These are phyloP conservation scores for Xestia xanthographa DNA, from an alignment of 2,888 invertebrate species.

Conservation along the genomic window DNA sequence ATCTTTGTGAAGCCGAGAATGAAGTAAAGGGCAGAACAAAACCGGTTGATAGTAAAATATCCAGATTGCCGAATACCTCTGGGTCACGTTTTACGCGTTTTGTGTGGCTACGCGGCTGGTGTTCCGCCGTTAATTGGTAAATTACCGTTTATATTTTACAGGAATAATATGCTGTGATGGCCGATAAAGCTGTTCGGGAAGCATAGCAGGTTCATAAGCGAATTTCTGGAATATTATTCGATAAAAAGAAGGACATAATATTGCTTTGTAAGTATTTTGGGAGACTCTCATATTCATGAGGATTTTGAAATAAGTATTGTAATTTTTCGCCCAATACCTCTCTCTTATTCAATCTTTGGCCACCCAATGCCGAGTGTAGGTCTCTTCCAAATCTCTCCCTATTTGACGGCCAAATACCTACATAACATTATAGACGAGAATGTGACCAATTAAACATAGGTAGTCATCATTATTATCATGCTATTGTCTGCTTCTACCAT, in stretches of 20 bases:
- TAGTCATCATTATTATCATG: background rate
- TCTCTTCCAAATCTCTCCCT: too few species aligned
- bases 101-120: conserved; percentile 43
- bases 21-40: conserved; percentile 54
- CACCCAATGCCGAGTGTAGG: too few species aligned
- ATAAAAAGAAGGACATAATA: background rate
- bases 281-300: background rate
- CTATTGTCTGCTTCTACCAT: background rate
- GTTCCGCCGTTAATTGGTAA: conserved; percentile 51
- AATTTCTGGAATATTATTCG: conserved; percentile 19
- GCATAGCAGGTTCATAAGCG: background rate
- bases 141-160: conserved; percentile 48
- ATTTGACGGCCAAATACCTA: background rate
- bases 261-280: conserved; percentile 4
- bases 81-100: conserved; percentile 59
- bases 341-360: too few species aligned
- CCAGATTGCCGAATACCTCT: conserved; percentile 60
- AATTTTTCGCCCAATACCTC: background rate
- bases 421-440: background rate
- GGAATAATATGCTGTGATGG: conserved; percentile 41
- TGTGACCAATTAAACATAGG: background rate
- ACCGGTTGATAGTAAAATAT: conserved; percentile 61
- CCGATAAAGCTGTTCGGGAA: conserved; percentile 41
- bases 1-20: conserved; percentile 31
- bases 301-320: background rate